Conservation (phyloP, 2,797 vertebrate genomes). For the Antennarius maculatus region DNA sequence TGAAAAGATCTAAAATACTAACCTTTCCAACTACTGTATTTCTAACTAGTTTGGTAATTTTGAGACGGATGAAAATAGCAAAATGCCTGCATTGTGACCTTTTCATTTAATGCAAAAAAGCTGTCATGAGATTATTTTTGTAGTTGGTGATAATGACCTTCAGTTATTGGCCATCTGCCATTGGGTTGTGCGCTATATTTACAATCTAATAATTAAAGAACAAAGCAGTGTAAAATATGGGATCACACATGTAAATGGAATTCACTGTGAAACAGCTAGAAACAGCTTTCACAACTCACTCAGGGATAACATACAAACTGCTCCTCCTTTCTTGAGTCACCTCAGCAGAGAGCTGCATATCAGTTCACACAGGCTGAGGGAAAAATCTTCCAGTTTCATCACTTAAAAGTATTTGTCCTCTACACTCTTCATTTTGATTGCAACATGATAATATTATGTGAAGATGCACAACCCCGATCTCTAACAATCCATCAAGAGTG, state of each 20-base stretch:
- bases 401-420: slow-evolving; percentile 21
- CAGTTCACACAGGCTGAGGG: slow-evolving; percentile 13
- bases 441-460: slow-evolving; percentile 22
- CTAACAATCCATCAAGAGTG: slow-evolving; percentile 51
- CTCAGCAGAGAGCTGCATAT: slow-evolving; percentile 16
- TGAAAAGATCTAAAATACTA: slow-evolving; percentile 7
- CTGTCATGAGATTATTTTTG: too few relatives aligned
- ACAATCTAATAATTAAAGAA: too few relatives aligned
- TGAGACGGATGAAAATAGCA: too few relatives aligned
- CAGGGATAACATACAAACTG: neutral
- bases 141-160: too few relatives aligned
- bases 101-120: too few relatives aligned
- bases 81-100: too few relatives aligned
- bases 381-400: slow-evolving; percentile 30
- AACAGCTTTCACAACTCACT: neutral
- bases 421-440: neutral
- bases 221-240: too few relatives aligned
- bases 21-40: slow-evolving; percentile 30
- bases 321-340: neutral
- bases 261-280: neutral
- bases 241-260: too few relatives aligned
- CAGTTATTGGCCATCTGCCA: too few relatives aligned
- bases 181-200: too few relatives aligned
- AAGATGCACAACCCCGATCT: slow-evolving; percentile 40
- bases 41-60: neutral